Base-by-base conservation (phyloP, 2,113 vertebrate species). In the Verasper variegatus region DNA sequence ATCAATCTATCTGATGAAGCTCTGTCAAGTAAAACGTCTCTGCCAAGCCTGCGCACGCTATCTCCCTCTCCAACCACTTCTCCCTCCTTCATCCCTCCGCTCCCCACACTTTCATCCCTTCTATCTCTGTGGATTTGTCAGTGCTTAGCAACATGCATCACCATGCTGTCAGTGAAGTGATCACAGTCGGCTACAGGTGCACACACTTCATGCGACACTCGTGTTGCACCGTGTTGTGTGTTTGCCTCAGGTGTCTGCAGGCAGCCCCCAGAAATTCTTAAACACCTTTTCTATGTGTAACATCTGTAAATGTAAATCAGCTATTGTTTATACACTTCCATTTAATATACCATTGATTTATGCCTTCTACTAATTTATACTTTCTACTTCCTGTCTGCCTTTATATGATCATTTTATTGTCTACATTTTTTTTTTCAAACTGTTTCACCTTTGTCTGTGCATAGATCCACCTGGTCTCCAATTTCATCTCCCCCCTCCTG, bases 61-160 rank as follows among this genome's bases (percentile, higher is more conserved):
- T 80, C 47, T 62, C 21, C n/a, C 24, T 54, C 42, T 63, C 57
- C 26, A 71, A 37, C 61, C 0, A 8, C 21, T 31, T 49, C 17
- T 42, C 49, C 60, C 37, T 56, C 52, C 62, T 56, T 51, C 65
- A 56, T 66, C 68, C 55, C 24, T 26, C 42, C 72, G 51, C 15
- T 31, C 72, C 17, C 56, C 54, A 59, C 78, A 56, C 26, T 62
- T 57, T 56, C 40, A 31, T 35, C 49, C 42, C 64, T 18, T 78
- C 21, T 56, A 84, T 81, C 85, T 84, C 64, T 40, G 42, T 77
- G 71, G 54, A 80, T 61, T 47, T 76, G 70, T 58, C 31, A 57
- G 82, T 73, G 80, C 82, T 83, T 80, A 77, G 66, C 77, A 72
- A 83, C 76, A 76, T 80, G 80, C 71, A 21, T 74, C 69, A n/a